These are phyloP conservation scores for Allygus modestus DNA, from an alignment of 2,888 invertebrate species.

Conservation along the genomic window DNA sequence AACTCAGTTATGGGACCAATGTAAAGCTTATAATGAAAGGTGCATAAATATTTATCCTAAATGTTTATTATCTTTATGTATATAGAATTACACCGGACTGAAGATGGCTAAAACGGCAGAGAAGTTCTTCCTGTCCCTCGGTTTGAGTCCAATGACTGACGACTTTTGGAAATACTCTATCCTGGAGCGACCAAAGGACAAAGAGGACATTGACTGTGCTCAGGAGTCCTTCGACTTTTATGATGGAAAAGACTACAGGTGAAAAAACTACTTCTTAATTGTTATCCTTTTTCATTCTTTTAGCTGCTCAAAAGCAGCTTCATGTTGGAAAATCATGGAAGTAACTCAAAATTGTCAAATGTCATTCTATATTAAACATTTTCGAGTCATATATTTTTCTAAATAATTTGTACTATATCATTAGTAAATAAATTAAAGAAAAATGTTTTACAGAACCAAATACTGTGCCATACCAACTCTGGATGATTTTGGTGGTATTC, in stretches of 20 bases:
- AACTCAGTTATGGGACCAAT: too few relatives aligned
- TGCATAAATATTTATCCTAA: too few relatives aligned
- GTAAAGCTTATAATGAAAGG: too few relatives aligned
- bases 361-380: too few relatives aligned
- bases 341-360: neutral
- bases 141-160: constrained; percentile 88
- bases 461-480: constrained; percentile 83
- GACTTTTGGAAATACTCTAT: constrained; percentile 92
- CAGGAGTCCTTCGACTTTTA: constrained; percentile 95
- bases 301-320: too few relatives aligned
- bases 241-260: constrained; percentile 89
- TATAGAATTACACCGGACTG: constrained; percentile 84
- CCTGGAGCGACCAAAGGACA: constrained; percentile 85
- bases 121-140: constrained; percentile 90
- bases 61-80: too few relatives aligned
- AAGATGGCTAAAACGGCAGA: constrained; percentile 92
- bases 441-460: constrained; percentile 80
- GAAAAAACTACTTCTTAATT: constrained; percentile 63
- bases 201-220: constrained; percentile 88
- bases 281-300: neutral
- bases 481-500: constrained; percentile 76
- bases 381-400: neutral
- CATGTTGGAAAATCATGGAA: neutral
- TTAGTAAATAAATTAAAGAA: neutral
- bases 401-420: neutral